phyloP scores from a whole-genome alignment of 2,113 vertebrate genomes.

The Rhea americana region DNA sequence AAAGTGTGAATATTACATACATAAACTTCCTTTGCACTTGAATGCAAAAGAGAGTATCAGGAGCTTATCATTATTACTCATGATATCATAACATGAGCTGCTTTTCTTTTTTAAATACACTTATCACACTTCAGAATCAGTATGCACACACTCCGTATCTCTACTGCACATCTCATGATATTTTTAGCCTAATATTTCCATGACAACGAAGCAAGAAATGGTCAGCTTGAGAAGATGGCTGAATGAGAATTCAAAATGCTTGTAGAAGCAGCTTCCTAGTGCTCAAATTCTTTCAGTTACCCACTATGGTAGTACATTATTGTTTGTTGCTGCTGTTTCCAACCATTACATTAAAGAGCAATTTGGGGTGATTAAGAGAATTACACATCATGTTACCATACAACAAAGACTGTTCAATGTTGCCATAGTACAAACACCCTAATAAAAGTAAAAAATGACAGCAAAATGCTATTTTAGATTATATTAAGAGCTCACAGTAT shows the following conservation, averaged over 20 bases:
- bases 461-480: accelerated
- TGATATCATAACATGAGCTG: background rate
- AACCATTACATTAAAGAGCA: constrained; percentile 15
- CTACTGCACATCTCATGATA: background rate
- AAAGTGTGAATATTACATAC: background rate
- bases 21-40: background rate
- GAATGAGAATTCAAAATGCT: constrained; percentile 11
- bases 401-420: background rate
- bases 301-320: background rate
- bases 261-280: background rate
- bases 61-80: background rate
- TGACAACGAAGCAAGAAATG: constrained; percentile 37
- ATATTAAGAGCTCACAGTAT: background rate
- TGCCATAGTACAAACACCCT: background rate
- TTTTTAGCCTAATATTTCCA: constrained; percentile 59
- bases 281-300: background rate
- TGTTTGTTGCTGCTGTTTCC: background rate
- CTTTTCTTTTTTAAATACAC: background rate
- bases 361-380: constrained; percentile 4
- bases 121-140: background rate
- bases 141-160: background rate
- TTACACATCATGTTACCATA: background rate
- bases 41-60: background rate
- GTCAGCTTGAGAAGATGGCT: constrained; percentile 30
- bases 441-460: background rate